Evolutionary conservation across 2,888 invertebrate genomes (phyloP).

Genomic region (Cosmorhoe ocellata): DNA sequence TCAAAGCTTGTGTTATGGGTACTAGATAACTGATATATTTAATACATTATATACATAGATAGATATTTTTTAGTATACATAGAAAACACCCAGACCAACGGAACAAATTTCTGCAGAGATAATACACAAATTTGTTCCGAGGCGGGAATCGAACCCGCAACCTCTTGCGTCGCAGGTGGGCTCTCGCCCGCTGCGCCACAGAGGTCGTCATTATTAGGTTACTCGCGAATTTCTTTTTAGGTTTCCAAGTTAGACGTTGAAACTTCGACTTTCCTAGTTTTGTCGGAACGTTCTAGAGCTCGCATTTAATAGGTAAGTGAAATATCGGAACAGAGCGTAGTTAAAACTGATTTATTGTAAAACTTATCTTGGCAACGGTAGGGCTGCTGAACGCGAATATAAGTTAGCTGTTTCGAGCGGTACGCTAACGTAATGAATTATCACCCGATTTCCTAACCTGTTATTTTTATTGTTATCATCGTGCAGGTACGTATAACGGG

Average conservation of each 20-base stretch:
- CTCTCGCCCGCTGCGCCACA: no score
- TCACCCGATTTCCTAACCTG: constrained; percentile 7
- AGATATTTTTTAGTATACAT: no score
- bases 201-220: no score
- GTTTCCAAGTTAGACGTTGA: constrained; percentile 23
- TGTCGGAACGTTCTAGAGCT: constrained; percentile 39
- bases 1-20: no score
- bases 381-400: constrained; percentile 27
- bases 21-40: no score
- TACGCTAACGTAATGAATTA: constrained; percentile 13
- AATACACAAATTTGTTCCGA: no score
- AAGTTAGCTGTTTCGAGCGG: constrained; percentile 18
- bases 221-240: constrained; percentile 2
- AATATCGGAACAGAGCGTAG: constrained; percentile 46
- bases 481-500: no score
- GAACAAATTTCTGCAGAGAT: no score
- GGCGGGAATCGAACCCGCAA: no score
- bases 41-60: no score
- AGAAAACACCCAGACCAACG: no score
- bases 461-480: constrained; percentile 3
- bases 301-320: constrained; percentile 42
- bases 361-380: constrained; percentile 43
- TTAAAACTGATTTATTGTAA: constrained; percentile 53
- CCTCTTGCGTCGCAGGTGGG: no score
- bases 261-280: constrained; percentile 33